Conservation (phyloP, 2,113 vertebrate genomes). For the Silurus glanis region DNA sequence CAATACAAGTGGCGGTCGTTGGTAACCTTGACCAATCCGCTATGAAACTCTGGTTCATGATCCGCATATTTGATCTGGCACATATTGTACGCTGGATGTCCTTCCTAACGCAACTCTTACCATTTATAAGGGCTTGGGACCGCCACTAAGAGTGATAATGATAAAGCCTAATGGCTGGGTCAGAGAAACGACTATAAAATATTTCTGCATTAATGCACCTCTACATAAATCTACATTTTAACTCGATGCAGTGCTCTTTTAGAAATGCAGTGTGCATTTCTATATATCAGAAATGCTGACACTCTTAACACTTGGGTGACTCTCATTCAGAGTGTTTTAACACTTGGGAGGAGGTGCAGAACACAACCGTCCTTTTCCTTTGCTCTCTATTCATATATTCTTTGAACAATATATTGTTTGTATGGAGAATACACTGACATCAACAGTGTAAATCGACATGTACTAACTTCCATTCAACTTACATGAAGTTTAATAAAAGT, state of each 20-base stretch:
- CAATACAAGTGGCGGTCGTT: too few species aligned
- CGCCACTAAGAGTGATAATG: too few species aligned
- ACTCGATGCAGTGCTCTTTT: neutral
- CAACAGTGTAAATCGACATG: neutral
- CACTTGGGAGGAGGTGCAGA: neutral
- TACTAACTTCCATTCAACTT: neutral
- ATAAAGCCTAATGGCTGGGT: too few species aligned
- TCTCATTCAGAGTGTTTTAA: neutral
- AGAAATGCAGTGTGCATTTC: too few species aligned
- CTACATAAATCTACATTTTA: neutral
- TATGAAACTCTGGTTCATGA: too few species aligned
- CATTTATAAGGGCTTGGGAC: too few species aligned
- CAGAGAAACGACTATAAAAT: too few species aligned
- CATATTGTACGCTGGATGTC: too few species aligned
- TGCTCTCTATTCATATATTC: neutral
- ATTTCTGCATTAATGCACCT: too few species aligned
- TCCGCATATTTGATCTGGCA: too few species aligned
- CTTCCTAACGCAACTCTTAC: too few species aligned
- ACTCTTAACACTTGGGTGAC: neutral
- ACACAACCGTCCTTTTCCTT: neutral
- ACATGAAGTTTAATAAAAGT: neutral
- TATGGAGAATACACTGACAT: neutral
- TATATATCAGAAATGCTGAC: neutral
- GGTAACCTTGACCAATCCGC: too few species aligned
- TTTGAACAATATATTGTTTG: neutral